Percentiles rank a stretch among this genome's conserved stretches.
phyloP scores from a whole-genome alignment of 2,113 vertebrate genomes.

The Platysternon megacephalum region DNA sequence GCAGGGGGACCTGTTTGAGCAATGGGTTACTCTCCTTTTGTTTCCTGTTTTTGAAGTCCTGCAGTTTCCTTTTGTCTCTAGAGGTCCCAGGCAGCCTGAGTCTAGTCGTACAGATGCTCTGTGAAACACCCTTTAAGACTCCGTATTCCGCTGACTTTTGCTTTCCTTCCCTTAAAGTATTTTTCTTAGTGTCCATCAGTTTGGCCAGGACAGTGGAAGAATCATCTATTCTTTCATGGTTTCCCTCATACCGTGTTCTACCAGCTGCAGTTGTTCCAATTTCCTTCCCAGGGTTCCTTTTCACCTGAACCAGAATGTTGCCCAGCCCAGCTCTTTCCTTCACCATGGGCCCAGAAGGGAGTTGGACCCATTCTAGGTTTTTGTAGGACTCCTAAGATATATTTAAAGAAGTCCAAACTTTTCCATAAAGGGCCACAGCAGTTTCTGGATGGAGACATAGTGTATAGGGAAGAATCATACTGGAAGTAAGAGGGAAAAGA shows the following conservation, averaged over 20 bases:
- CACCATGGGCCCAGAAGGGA: background rate
- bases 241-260: background rate
- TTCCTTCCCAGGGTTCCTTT: background rate
- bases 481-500: background rate
- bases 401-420: background rate
- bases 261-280: background rate
- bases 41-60: constrained; percentile 33
- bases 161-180: background rate
- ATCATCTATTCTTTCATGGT: background rate
- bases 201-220: background rate
- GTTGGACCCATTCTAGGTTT: background rate
- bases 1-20: background rate
- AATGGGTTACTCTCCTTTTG: background rate
- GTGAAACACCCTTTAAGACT: background rate
- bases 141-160: background rate
- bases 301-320: background rate
- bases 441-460: background rate
- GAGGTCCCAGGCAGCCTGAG: background rate
- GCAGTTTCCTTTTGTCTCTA: background rate
- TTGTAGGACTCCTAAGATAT: background rate
- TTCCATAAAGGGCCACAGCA: background rate
- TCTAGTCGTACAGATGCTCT: background rate
- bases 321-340: background rate
- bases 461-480: background rate
- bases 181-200: background rate